phyloP scores from a whole-genome alignment of 2,888 invertebrate genomes.

The Netelia fuscicornis region DNA sequence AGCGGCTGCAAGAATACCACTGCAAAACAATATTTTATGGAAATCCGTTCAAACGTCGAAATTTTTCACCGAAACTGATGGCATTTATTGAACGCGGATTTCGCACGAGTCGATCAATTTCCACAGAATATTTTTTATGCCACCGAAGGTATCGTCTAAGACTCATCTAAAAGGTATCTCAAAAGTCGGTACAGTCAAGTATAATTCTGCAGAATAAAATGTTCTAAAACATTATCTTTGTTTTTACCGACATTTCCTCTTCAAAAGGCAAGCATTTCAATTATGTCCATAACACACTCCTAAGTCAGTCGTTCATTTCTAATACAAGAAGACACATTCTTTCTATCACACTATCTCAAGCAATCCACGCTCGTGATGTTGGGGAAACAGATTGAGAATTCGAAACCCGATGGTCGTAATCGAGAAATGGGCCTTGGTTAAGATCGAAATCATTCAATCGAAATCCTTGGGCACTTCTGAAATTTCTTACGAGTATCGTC shows the following conservation, averaged over 20 bases:
- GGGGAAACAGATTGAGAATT: constrained; percentile 5
- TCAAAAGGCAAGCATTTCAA: constrained; percentile 26
- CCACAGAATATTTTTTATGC: not conserved
- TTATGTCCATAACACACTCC: constrained; percentile 37
- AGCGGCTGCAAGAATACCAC: constrained; percentile 24
- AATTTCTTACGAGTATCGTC: not conserved
- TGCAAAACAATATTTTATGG: not conserved
- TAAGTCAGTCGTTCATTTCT: constrained; percentile 48
- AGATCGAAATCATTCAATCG: no score
- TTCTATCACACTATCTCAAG: constrained; percentile 39
- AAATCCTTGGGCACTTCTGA: not conserved
- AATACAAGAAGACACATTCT: constrained; percentile 35
- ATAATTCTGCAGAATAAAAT: not conserved
- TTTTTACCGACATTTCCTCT: constrained; percentile 14
- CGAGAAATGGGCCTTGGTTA: no score
- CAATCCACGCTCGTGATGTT: not conserved
- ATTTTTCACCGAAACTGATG: not conserved
- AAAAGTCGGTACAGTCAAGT: constrained; percentile 5
- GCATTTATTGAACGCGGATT: not conserved
- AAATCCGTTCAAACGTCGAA: not conserved
- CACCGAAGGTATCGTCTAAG: not conserved
- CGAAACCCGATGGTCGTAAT: no score
- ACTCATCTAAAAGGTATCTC: not conserved
- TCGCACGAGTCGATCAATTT: not conserved
- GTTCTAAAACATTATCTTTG: constrained; percentile 16